These are phyloP conservation scores for Zoanthus sociatus DNA, from an alignment of 92 coral and sea anemone genomes.

Conservation along the genomic window DNA sequence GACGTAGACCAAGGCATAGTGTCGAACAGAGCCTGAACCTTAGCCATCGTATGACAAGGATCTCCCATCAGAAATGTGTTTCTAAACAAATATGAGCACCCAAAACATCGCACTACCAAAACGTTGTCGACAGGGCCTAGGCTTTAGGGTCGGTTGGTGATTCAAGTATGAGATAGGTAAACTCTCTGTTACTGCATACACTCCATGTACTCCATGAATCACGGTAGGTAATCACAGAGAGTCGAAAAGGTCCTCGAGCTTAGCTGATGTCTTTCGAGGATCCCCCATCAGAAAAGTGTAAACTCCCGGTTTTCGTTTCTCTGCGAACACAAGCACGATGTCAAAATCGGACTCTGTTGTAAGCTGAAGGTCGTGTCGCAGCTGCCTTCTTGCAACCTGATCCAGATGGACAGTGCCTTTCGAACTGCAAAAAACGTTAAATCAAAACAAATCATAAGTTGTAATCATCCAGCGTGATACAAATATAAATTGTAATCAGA, in stretches of 20 bases:
- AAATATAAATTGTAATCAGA: too few relatives aligned
- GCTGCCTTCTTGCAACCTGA: conserved; percentile 74
- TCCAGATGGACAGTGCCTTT: conserved; percentile 78
- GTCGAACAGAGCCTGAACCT: conserved; percentile 6
- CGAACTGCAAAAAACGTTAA: conserved; percentile 40
- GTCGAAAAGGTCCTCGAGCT: conserved; percentile 79
- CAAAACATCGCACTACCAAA: too few relatives aligned
- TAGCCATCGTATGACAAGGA: conserved; percentile 73
- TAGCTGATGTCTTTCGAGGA: conserved; percentile 75
- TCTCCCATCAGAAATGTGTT: conserved; percentile 83
- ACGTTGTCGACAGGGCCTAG: too few relatives aligned
- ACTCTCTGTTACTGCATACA: neutral
- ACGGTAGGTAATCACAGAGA: conserved; percentile 31
- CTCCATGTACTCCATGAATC: too few relatives aligned
- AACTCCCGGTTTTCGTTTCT: conserved; percentile 90
- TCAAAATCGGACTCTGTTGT: conserved; percentile 90
- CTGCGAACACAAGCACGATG: conserved; percentile 89
- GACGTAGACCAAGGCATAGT: neutral
- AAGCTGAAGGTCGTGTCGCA: conserved; percentile 89
- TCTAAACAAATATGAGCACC: too few relatives aligned
- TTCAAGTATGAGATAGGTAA: conserved; percentile 62
- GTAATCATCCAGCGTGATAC: too few relatives aligned
- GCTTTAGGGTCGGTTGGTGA: too few relatives aligned
- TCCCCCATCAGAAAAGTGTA: conserved; percentile 92
- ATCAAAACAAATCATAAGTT: too few relatives aligned